A percentile compares a stretch with the other conserved stretches of the same genome.
These are phyloP conservation scores for Petrocephalus microphthalmus DNA, from an alignment of 2,113 vertebrate genomes.

Conservation along the genomic window DNA sequence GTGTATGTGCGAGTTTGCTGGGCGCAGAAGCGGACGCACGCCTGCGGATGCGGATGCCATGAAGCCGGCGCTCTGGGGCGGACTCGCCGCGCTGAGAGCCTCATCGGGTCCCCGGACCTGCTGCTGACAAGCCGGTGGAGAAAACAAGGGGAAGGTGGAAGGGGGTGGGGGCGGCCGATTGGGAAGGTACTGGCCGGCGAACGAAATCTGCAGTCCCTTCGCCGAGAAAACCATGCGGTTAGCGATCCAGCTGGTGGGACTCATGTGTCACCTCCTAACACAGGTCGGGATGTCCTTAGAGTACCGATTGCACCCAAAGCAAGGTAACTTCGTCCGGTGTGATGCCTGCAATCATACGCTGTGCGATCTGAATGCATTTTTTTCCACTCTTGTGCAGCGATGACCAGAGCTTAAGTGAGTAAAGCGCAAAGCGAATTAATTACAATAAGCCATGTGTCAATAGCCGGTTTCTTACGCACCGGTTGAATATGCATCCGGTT, in stretches of 20 bases:
- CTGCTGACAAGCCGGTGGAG: slow-evolving; percentile 60
- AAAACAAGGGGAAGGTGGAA: slow-evolving; percentile 51
- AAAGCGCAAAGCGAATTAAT: not conserved
- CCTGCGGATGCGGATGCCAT: slow-evolving; percentile 52
- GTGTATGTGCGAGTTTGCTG: not conserved
- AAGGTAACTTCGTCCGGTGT: slow-evolving; percentile 60
- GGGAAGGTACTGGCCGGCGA: slow-evolving; percentile 45
- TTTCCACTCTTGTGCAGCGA: not conserved
- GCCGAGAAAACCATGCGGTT: slow-evolving; percentile 68
- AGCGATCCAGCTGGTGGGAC: slow-evolving; percentile 70
- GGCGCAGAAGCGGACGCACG: not conserved
- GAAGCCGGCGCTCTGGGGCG: slow-evolving; percentile 51
- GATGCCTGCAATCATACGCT: not conserved
- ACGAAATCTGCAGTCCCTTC: slow-evolving; percentile 44
- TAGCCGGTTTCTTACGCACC: not conserved
- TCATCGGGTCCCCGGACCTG: slow-evolving; percentile 59
- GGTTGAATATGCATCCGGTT: not conserved
- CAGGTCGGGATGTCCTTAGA: slow-evolving; percentile 60
- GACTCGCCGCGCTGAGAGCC: slow-evolving; percentile 52
- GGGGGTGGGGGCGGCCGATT: slow-evolving; percentile 44
- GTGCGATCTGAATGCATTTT: not conserved
- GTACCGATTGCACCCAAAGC: slow-evolving; percentile 72
- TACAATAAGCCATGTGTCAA: not conserved
- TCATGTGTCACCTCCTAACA: slow-evolving; percentile 73
- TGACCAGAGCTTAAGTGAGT: not conserved